These are phyloP conservation scores for Nymphicus hollandicus DNA, from an alignment of 2,113 vertebrate species.

Conservation along the genomic window DNA sequence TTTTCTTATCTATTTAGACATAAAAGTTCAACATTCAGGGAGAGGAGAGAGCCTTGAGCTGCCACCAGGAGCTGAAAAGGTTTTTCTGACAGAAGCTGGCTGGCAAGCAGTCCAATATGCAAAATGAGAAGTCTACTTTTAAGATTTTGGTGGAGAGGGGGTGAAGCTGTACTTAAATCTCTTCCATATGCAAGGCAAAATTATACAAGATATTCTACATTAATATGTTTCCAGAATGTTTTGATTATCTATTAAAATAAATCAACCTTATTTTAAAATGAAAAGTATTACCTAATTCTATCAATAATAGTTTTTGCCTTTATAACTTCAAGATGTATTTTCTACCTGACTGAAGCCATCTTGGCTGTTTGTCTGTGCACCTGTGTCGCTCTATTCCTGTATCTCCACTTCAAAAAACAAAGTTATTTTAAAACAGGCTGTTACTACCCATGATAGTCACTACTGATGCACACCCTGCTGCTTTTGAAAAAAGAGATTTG, in stretches of 20 bases:
- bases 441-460: background rate
- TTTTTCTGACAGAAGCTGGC: background rate
- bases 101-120: background rate
- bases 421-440: background rate
- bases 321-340: background rate
- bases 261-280: background rate
- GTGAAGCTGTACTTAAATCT: background rate
- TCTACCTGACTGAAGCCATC: background rate
- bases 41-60: background rate
- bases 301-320: background rate
- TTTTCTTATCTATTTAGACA: background rate
- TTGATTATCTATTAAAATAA: background rate
- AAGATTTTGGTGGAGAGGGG: background rate
- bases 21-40: background rate
- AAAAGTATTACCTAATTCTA: background rate
- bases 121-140: background rate
- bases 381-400: background rate
- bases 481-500: background rate
- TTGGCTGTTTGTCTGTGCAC: background rate
- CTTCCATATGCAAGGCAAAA: background rate
- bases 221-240: background rate
- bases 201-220: background rate
- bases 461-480: background rate
- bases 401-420: background rate
- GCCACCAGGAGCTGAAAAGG: background rate